These are phyloP conservation scores for Stratiolaelaps scimitus DNA, from an alignment of 1,140 invertebrate species.

Conservation along the genomic window DNA sequence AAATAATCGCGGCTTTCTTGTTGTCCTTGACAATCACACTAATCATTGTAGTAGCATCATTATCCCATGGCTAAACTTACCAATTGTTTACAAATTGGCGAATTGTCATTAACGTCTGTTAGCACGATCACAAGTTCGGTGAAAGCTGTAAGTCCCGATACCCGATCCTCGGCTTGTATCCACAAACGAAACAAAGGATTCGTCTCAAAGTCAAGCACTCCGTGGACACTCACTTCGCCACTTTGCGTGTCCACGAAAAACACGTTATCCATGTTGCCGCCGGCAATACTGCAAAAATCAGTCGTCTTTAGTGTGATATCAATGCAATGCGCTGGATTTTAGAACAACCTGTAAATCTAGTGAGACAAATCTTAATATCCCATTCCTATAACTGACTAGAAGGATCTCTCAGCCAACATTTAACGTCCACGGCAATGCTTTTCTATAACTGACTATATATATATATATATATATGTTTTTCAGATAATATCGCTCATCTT, in stretches of 20 bases:
- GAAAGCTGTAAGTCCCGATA: constrained; percentile 59
- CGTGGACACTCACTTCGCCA: constrained; percentile 58
- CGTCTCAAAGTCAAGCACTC: constrained; percentile 75
- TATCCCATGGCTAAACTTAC: no score
- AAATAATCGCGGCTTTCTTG: no score
- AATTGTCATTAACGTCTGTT: constrained; percentile 79
- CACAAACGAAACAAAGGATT: constrained; percentile 71
- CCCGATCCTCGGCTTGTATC: constrained; percentile 76
- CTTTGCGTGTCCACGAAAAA: constrained; percentile 62
- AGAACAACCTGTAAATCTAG: neutral
- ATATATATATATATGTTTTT: no score
- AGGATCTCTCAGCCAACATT: no score
- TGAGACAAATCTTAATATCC: neutral
- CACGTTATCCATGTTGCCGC: constrained; percentile 74
- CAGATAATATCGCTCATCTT: no score
- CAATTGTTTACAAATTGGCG: constrained; percentile 50
- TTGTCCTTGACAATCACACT: no score
- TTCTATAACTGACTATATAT: no score
- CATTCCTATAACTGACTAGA: neutral
- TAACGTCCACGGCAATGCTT: no score
- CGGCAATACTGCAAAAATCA: constrained; percentile 60
- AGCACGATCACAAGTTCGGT: constrained; percentile 63
- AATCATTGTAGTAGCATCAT: no score
- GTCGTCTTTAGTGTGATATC: neutral
- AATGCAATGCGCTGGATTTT: neutral